These are phyloP conservation scores for Pyrgilauda ruficollis DNA, from an alignment of 2,113 vertebrate genomes.

Conservation along the genomic window DNA sequence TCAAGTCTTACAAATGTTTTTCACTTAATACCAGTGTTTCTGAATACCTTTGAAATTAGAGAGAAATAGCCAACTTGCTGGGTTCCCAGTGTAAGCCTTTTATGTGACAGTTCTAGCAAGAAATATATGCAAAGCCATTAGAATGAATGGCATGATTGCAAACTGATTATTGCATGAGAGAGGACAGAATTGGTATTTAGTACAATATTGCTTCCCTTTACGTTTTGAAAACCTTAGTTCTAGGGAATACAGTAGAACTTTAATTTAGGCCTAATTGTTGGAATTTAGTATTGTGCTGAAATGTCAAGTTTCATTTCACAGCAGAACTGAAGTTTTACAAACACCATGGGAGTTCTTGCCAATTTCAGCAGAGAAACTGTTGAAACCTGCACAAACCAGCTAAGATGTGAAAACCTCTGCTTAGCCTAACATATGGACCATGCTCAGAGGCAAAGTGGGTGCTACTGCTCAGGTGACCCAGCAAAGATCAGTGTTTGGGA, in stretches of 20 bases:
- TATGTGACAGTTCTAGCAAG: not conserved
- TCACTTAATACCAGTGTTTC: not conserved
- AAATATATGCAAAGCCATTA: slow-evolving; percentile 50
- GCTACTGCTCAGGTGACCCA: not conserved
- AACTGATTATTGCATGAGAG: slow-evolving; percentile 28
- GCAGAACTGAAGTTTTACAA: slow-evolving; percentile 3
- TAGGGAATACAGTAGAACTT: slow-evolving; percentile 15
- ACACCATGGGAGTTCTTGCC: not conserved
- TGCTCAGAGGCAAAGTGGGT: not conserved
- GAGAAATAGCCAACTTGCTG: not conserved
- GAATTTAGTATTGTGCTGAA: slow-evolving; percentile 30
- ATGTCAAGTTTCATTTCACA: slow-evolving; percentile 17
- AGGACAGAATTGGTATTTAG: slow-evolving; percentile 43
- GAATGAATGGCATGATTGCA: slow-evolving; percentile 52
- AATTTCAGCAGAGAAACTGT: not conserved
- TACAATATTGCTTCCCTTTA: slow-evolving; percentile 39
- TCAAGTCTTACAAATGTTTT: not conserved
- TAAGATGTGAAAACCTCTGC: not conserved
- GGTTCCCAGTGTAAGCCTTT: not conserved
- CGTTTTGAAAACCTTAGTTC: slow-evolving; percentile 19
- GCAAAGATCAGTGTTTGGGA: not conserved
- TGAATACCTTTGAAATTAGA: slow-evolving; percentile 16
- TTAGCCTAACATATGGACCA: not conserved
- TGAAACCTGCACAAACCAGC: slow-evolving; percentile 19
- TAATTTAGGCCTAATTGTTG: slow-evolving; percentile 26